Evolutionary conservation across 2,888 invertebrate genomes (phyloP), one percentile per base, ranked within the genome.

Genomic region (Ischnura elegans): DNA sequence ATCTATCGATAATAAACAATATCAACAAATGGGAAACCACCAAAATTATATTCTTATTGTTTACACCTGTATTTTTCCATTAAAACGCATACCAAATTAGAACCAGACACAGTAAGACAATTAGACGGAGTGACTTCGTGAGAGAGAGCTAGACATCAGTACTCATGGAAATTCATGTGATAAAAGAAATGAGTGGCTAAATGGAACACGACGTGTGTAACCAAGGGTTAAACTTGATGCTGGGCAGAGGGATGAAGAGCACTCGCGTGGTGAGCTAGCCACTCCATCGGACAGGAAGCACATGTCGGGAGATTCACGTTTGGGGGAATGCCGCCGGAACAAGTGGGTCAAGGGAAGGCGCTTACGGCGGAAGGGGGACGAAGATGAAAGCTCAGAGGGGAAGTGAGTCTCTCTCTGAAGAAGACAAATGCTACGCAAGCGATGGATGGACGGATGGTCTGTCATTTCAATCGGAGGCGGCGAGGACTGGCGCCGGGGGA

Each of bases 261-360:
- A 47, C 47, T 10, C 47, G n/a, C n/a, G n/a, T n/a, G 8, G 61
- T 21, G 61, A 19, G 61, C 21, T 76, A 29, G 36, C 76, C 76
- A 36, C 76, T 76, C 13, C 76, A 76, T 36, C 13, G 76, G 10
- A 36, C 76, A 76, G 66, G 29, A 66, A 66, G 66, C 66, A 66
- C 66, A 66, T 66, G 66, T 66, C 29, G 66, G 4, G 36, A 36
- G 36, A 16, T n/a, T n/a, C 29, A 76, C 36, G 10, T 13, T 76
- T 76, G 29, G 76, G 76, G 76, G 36, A 76, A 36, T 76, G 76
- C 5, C 6, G 61, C 21, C 3, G 61, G 61, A 61, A 61, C 61
- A 90, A 61, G 61, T 61, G 61, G 90, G 90, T 90, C 90, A 90
- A 90, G 90, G 90, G 90, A 43, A 90, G 61, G 36, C 76, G 76